Conservation (phyloP, 2,113 vertebrate genomes). For the Thalassarche chlororhynchos region DNA sequence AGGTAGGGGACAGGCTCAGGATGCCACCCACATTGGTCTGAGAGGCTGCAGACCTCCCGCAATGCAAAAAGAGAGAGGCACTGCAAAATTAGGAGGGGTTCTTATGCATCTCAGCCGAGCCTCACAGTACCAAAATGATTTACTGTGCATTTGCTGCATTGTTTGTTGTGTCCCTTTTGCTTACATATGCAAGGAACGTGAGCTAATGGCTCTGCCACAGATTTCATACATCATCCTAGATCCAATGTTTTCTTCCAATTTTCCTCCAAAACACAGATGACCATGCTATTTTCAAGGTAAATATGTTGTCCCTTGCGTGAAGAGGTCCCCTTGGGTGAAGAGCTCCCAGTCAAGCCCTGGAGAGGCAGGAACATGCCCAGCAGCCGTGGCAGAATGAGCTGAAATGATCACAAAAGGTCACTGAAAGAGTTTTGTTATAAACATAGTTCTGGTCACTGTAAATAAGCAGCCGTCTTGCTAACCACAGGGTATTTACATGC, state of each 20-base stretch:
- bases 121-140: background rate
- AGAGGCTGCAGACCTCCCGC: background rate
- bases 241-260: background rate
- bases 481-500: background rate
- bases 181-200: background rate
- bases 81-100: background rate
- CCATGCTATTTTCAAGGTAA: background rate
- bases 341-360: background rate
- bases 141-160: background rate
- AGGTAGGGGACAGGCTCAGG: background rate
- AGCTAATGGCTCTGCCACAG: background rate
- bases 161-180: background rate
- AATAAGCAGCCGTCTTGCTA: background rate
- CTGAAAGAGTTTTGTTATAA: background rate
- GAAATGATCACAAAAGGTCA: background rate
- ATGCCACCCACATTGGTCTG: fast-evolving
- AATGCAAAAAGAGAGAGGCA: background rate
- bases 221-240: background rate
- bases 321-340: background rate
- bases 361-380: background rate
- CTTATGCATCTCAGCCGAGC: background rate
- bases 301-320: background rate
- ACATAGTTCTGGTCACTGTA: background rate
- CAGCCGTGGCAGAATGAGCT: background rate
- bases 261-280: background rate